phyloP scores from a whole-genome alignment of 1,140 invertebrate species.

The Cydia amplana region DNA sequence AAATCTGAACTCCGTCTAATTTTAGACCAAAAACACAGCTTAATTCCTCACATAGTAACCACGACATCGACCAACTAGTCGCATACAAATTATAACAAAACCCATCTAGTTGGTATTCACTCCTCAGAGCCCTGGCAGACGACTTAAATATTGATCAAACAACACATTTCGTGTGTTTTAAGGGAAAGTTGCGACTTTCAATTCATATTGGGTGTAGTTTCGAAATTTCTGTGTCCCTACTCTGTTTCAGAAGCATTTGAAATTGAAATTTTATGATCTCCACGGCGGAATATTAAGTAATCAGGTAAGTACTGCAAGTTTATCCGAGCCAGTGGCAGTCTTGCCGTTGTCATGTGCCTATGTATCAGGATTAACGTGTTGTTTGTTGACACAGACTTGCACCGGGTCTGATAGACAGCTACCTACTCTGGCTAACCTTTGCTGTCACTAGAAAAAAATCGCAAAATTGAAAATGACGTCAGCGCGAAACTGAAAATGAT shows the following conservation, averaged over 20 bases:
- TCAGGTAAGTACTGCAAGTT: slow-evolving; percentile 12
- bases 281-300: slow-evolving; percentile 15
- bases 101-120: slow-evolving; percentile 26
- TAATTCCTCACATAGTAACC: slow-evolving; percentile 18
- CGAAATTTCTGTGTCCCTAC: slow-evolving; percentile 21
- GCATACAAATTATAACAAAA: slow-evolving; percentile 31
- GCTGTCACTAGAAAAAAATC: not conserved
- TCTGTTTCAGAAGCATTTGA: slow-evolving; percentile 23
- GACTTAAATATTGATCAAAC: slow-evolving; percentile 32
- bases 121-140: not conserved
- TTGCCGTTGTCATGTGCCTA: not conserved
- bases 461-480: not conserved
- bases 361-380: not conserved
- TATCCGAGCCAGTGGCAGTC: slow-evolving; percentile 15
- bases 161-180: slow-evolving; percentile 30
- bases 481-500: no score
- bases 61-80: slow-evolving; percentile 14
- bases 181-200: slow-evolving; percentile 24
- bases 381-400: slow-evolving; percentile 6
- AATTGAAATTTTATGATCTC: slow-evolving; percentile 28
- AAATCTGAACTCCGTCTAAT: not conserved
- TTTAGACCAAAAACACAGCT: not conserved
- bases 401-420: not conserved
- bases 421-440: not conserved
- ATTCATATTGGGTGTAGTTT: slow-evolving; percentile 20